These are phyloP conservation scores for Euphonia xanthogaster DNA, from an alignment of 2,797 vertebrate genomes.

Conservation along the genomic window DNA sequence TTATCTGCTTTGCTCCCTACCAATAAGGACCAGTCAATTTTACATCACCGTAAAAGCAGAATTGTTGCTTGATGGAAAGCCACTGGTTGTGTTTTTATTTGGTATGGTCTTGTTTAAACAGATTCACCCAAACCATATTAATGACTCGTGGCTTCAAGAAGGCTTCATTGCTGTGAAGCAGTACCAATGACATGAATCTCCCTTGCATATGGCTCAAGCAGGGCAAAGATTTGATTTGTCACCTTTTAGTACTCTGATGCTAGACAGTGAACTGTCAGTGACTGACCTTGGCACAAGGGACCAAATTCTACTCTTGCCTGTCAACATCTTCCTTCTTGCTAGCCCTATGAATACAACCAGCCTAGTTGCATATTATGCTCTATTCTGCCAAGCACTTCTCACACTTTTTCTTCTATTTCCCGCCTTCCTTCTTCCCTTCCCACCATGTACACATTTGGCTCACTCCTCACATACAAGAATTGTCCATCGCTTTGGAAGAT, in stretches of 20 bases:
- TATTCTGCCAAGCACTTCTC: not conserved
- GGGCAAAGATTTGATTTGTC: not conserved
- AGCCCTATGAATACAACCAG: not conserved
- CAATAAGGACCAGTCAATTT: not conserved
- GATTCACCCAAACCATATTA: not conserved
- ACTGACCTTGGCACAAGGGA: not conserved
- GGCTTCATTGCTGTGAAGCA: not conserved
- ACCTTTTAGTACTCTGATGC: not conserved
- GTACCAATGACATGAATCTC: not conserved
- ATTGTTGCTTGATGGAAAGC: not conserved
- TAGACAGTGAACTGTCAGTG: not conserved
- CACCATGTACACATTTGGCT: not conserved
- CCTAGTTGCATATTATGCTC: not conserved
- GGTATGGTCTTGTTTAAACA: not conserved
- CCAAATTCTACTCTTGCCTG: not conserved
- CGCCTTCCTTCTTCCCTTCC: not conserved
- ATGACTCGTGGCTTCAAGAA: not conserved
- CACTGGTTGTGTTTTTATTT: not conserved
- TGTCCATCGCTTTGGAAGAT: constrained; percentile 40
- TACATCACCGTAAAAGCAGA: not conserved
- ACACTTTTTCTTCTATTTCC: not conserved
- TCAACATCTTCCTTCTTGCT: not conserved
- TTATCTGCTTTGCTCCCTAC: not conserved
- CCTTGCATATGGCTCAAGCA: not conserved
- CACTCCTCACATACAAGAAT: constrained; percentile 62